phyloP scores from a whole-genome alignment of 2,113 vertebrate genomes.

The Saccopteryx bilineata region DNA sequence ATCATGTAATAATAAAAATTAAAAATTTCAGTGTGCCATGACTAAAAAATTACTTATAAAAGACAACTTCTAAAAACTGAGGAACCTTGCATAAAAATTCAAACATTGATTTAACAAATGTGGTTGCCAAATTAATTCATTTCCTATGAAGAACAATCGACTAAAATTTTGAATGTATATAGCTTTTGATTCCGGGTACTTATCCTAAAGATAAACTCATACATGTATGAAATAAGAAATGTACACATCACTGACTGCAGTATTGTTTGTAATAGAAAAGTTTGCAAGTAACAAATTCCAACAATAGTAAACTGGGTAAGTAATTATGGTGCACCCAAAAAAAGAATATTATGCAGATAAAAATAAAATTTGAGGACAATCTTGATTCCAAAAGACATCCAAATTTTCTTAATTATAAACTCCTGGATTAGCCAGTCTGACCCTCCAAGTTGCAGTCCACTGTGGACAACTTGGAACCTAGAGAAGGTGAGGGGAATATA shows the following conservation, averaged over 20 bases:
- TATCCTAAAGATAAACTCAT: neutral
- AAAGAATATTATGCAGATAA: neutral
- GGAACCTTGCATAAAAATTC: neutral
- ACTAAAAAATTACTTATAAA: slow-evolving; percentile 5
- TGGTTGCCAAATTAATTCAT: neutral
- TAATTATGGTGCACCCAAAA: neutral
- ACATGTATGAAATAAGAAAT: neutral
- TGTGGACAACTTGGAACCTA: neutral
- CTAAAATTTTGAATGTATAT: slow-evolving; percentile 9
- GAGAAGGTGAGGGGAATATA: neutral
- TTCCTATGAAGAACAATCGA: neutral
- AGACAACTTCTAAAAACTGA: neutral
- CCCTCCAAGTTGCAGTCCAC: neutral
- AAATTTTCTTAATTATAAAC: neutral
- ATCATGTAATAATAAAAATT: neutral
- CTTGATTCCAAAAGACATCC: slow-evolving; percentile 10
- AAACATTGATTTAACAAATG: neutral
- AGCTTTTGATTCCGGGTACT: neutral
- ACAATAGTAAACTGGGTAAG: neutral
- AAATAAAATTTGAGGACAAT: neutral
- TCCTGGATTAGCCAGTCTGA: neutral
- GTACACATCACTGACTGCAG: neutral
- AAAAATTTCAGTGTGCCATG: neutral
- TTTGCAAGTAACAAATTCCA: neutral
- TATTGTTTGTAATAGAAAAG: neutral